Evolutionary conservation across 2,888 invertebrate genomes (phyloP).

Genomic region (Coronaproctus castanopsis): DNA sequence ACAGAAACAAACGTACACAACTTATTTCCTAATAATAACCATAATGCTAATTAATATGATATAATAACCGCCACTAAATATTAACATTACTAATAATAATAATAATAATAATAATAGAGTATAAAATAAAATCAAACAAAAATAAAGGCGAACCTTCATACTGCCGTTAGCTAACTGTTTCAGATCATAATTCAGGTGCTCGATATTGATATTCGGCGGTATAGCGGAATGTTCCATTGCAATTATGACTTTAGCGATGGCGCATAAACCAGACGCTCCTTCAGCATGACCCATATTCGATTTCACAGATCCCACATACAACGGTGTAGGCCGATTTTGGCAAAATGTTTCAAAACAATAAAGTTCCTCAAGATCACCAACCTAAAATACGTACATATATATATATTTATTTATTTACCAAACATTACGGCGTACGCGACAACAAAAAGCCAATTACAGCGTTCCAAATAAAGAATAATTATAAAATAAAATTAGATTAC

Average conservation of each 20-base stretch:
- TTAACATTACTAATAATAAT: too few species aligned
- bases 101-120: too few species aligned
- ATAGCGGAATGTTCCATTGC: conserved; percentile 21
- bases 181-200: conserved; percentile 19
- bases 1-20: too few species aligned
- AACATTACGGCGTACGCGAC: too few species aligned
- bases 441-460: too few species aligned
- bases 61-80: neutral
- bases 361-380: conserved; percentile 41
- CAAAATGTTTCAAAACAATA: conserved; percentile 45
- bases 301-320: conserved; percentile 37
- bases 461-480: too few species aligned
- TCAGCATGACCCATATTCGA: conserved; percentile 41
- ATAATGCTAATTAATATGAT: too few species aligned
- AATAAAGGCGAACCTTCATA: conserved; percentile 22
- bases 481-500: too few species aligned
- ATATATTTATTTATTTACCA: too few species aligned
- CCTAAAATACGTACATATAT: too few species aligned
- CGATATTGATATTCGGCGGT: conserved; percentile 23
- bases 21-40: too few species aligned
- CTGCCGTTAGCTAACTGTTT: conserved; percentile 18
- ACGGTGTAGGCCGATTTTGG: conserved; percentile 23
- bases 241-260: conserved; percentile 29
- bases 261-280: conserved; percentile 28
- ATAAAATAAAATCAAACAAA: too few species aligned